These are phyloP conservation scores for Euzophera pinguis DNA, from an alignment of 2,888 invertebrate genomes.

Conservation along the genomic window DNA sequence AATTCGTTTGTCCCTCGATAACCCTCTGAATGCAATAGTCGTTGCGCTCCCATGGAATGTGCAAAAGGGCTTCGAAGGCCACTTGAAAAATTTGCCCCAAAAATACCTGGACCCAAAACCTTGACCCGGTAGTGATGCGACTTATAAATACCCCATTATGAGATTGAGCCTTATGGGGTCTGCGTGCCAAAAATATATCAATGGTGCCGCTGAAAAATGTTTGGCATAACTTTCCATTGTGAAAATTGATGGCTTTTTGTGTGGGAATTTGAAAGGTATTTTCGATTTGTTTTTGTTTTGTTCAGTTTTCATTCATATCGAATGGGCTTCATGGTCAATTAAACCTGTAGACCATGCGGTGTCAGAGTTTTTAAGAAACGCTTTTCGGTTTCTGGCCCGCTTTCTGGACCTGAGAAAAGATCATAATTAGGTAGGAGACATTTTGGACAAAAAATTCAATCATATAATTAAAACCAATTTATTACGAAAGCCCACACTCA, in stretches of 20 bases:
- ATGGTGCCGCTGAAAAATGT: conserved; percentile 8
- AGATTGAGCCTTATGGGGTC: background rate
- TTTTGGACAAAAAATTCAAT: too few species aligned
- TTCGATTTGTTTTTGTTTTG: background rate
- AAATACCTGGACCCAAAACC: conserved; percentile 15
- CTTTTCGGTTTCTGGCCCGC: too few species aligned
- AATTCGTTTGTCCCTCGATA: conserved; percentile 4
- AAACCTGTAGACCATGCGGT: too few species aligned
- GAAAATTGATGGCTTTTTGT: conserved; percentile 1
- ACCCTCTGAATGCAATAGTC: conserved; percentile 11
- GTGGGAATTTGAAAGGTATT: background rate
- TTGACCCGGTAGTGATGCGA: conserved; percentile 15
- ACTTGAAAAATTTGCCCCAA: conserved; percentile 9
- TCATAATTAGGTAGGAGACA: too few species aligned
- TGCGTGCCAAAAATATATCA: conserved; percentile 12
- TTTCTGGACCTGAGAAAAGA: too few species aligned
- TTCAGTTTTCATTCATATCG: background rate
- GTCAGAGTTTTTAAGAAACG: too few species aligned
- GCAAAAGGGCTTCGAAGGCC: conserved; percentile 12
- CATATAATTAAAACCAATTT: too few species aligned
- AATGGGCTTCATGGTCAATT: too few species aligned
- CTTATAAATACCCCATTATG: conserved; percentile 9
- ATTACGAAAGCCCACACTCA: too few species aligned
- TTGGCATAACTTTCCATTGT: conserved; percentile 4
- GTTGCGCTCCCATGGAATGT: background rate